Percentiles rank a stretch among this genome's conserved stretches.
Evolutionary conservation across 2,797 vertebrate species (phyloP).

Genomic region (Malurus leucopterus): DNA sequence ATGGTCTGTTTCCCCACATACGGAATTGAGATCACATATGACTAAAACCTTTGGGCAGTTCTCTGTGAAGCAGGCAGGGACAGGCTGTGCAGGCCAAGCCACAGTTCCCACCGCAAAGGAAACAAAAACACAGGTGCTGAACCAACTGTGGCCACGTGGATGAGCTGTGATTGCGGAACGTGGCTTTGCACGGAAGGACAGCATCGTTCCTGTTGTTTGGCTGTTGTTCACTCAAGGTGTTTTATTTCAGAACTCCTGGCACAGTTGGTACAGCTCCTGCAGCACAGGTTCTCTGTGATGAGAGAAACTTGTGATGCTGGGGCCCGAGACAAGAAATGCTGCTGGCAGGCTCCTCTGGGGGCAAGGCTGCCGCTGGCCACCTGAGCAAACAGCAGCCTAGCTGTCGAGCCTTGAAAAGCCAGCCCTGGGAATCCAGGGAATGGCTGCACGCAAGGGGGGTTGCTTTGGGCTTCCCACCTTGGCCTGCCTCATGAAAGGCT

Average conservation of each 20-base stretch:
- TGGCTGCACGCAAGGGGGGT: not conserved
- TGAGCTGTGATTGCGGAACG: conserved; percentile 36
- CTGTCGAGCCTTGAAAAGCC: not conserved
- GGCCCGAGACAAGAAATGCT: not conserved
- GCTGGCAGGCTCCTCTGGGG: conserved; percentile 16
- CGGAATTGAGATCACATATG: conserved; percentile 22
- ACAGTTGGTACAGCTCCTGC: not conserved
- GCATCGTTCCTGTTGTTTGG: not conserved
- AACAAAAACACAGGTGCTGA: conserved; percentile 77
- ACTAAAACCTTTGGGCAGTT: conserved; percentile 23
- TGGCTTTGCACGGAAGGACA: conserved; percentile 62
- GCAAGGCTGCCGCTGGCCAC: conserved; percentile 38
- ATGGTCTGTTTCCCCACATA: not conserved
- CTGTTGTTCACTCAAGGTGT: conserved; percentile 36
- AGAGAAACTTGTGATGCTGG: not conserved
- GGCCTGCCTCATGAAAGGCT: not conserved
- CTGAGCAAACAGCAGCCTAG: conserved; percentile 16
- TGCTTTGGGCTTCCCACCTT: not conserved
- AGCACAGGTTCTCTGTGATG: conserved; percentile 7
- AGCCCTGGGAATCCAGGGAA: not conserved
- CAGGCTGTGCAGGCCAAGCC: conserved; percentile 60
- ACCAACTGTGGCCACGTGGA: conserved; percentile 40
- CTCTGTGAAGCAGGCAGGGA: conserved; percentile 63
- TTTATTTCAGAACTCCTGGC: conserved; percentile 37
- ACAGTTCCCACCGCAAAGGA: conserved; percentile 60